These are phyloP conservation scores for Reticulitermes lucifugus DNA, from an alignment of 2,888 invertebrate species.

Conservation along the genomic window DNA sequence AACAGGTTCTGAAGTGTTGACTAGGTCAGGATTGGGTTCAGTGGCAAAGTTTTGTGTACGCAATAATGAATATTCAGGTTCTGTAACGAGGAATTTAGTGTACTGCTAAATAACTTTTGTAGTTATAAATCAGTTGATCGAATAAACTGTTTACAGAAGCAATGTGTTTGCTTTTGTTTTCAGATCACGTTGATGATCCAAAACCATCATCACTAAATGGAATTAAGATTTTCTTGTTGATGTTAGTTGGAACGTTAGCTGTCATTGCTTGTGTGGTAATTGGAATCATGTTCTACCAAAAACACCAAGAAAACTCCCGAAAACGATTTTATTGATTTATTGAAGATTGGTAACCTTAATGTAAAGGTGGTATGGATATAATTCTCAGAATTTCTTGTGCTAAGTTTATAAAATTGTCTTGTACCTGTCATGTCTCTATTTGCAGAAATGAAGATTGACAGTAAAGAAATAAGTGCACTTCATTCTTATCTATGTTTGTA, in stretches of 20 bases:
- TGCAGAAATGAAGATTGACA: too few species aligned
- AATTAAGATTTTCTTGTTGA: slow-evolving; percentile 89
- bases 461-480: slow-evolving; percentile 22
- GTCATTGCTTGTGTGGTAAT: slow-evolving; percentile 86
- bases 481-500: slow-evolving; percentile 8
- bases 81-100: too few species aligned
- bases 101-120: too few species aligned
- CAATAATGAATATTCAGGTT: too few species aligned
- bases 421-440: background rate
- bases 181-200: slow-evolving; percentile 88
- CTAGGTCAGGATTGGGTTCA: too few species aligned
- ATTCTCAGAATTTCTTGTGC: background rate
- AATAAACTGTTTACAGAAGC: too few species aligned
- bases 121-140: too few species aligned
- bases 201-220: slow-evolving; percentile 89
- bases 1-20: too few species aligned
- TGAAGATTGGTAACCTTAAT: background rate
- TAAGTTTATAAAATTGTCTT: background rate
- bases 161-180: slow-evolving; percentile 49
- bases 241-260: slow-evolving; percentile 86
- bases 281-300: slow-evolving; percentile 93
- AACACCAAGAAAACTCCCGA: slow-evolving; percentile 87
- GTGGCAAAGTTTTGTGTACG: too few species aligned
- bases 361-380: background rate
- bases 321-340: slow-evolving; percentile 81